Evolutionary conservation across 2,888 invertebrate species (phyloP), one percentile per base, ranked within the genome.

Genomic region (Melinopterus prodromus): DNA sequence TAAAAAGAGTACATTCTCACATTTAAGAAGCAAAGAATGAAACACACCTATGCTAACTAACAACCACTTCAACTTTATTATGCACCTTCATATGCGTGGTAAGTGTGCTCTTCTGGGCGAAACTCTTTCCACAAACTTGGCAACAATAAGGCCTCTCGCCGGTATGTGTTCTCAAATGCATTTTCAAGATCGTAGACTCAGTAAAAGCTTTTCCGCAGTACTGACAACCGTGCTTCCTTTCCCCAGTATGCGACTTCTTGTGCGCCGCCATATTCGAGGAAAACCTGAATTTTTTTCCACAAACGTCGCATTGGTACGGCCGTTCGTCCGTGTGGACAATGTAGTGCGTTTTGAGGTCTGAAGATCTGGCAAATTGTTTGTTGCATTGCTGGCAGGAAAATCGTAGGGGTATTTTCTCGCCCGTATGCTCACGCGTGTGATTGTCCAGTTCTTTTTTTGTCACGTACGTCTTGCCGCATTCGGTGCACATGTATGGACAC

Each of bases 401-500:
- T 16, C 83, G 83, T 37, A 84, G 80, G 6, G 84, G 84, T 71
- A 78, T 83, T 78, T 84, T 85, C 79, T 87, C 86, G 6, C 87
- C 87, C 26, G 86, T 86, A 80, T 87, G 87, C 16, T 83, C 84
- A 69, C 86, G 82, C 6, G 81, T 82, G 75, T 87, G 87, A 71
- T 83, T 85, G 79, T 86, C 85, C n/a, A 87, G 81, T 77, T 86
- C 85, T 71, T 84, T 84, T 81, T 84, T 84, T 1, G 85, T 85
- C 0, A 86, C 83, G 80, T 81, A 86, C 0, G 85, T 83, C 75
- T 85, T 83, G 5, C 85, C 85, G 81, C 87, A 87, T 35, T 84
- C 82, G 76, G 83, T 85, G 78, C 87, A 87, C 83, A 85, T 84
- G 76, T 84, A 86, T 15, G 86, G 86, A 75, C 86, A 85, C 79